These are phyloP conservation scores for Caenorhabditis zanzibari DNA, from an alignment of 2,888 invertebrate genomes.

Conservation along the genomic window DNA sequence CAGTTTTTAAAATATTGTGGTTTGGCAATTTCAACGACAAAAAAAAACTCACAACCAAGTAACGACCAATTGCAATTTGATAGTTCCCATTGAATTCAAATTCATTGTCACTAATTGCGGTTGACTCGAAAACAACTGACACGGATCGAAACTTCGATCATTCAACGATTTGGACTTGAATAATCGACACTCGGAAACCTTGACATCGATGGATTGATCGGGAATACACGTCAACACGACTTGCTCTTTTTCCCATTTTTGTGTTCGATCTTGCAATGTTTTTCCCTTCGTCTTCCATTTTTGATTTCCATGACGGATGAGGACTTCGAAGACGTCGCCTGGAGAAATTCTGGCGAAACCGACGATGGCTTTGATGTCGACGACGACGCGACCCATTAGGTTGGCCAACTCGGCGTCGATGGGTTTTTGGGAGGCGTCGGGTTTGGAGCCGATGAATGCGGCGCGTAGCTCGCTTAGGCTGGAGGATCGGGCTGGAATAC, in stretches of 20 bases:
- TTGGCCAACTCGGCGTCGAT: constrained; percentile 77
- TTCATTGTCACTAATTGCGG: constrained; percentile 87
- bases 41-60: constrained; percentile 86
- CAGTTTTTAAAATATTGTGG: too few relatives aligned
- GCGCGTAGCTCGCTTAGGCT: constrained; percentile 74
- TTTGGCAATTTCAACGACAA: background rate
- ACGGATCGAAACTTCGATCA: constrained; percentile 86
- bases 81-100: constrained; percentile 86
- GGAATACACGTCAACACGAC: constrained; percentile 85
- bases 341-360: constrained; percentile 87
- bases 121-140: constrained; percentile 86
- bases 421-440: constrained; percentile 39
- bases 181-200: constrained; percentile 78
- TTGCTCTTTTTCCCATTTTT: constrained; percentile 85
- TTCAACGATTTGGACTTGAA: constrained; percentile 79
- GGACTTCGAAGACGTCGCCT: constrained; percentile 87
- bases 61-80: constrained; percentile 86
- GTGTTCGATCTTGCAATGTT: constrained; percentile 85
- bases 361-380: constrained; percentile 85
- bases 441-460: constrained; percentile 62
- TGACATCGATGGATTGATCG: constrained; percentile 85
- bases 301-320: constrained; percentile 86
- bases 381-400: constrained; percentile 79
- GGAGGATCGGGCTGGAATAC: constrained; percentile 71
- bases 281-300: constrained; percentile 86